Conservation (phyloP, 2,888 invertebrate species). For the Rhorus exstirpatorius region DNA sequence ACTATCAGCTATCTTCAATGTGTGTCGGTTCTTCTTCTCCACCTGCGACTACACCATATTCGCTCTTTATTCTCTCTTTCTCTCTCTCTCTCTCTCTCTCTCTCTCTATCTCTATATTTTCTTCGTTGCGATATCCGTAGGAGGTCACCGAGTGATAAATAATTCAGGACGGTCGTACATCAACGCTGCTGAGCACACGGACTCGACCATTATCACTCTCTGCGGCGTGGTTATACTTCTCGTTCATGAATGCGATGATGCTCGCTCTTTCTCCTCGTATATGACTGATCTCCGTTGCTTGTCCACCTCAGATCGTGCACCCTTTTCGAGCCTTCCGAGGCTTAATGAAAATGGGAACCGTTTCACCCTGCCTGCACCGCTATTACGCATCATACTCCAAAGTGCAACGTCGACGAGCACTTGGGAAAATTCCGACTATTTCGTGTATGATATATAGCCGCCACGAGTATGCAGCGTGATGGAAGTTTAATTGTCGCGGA, state of each 20-base stretch:
- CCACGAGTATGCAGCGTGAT: not conserved
- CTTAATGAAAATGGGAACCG: constrained; percentile 42
- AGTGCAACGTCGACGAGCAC: not conserved
- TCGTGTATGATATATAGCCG: not conserved
- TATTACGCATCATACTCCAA: not conserved
- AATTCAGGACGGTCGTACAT: constrained; percentile 68
- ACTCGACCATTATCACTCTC: constrained; percentile 61
- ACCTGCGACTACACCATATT: constrained; percentile 22
- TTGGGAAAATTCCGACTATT: not conserved
- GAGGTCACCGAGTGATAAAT: constrained; percentile 68
- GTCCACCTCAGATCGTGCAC: constrained; percentile 4
- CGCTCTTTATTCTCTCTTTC: not conserved
- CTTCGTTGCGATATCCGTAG: constrained; percentile 47
- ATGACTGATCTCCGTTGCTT: not conserved
- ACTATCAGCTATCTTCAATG: constrained; percentile 5
- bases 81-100: constrained; percentile 13
- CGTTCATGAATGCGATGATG: constrained; percentile 40
- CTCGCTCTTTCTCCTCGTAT: constrained; percentile 21
- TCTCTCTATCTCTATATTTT: constrained; percentile 17
- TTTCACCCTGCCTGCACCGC: not conserved
- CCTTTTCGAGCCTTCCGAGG: not conserved
- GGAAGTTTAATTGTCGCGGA: constrained; percentile 2
- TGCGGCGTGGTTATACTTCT: constrained; percentile 22
- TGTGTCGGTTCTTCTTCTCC: constrained; percentile 16
- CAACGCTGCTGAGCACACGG: constrained; percentile 53